Evolutionary conservation across 2,797 vertebrate genomes (phyloP), one percentile per base, ranked within the genome.

Genomic region (Balearica regulorum): DNA sequence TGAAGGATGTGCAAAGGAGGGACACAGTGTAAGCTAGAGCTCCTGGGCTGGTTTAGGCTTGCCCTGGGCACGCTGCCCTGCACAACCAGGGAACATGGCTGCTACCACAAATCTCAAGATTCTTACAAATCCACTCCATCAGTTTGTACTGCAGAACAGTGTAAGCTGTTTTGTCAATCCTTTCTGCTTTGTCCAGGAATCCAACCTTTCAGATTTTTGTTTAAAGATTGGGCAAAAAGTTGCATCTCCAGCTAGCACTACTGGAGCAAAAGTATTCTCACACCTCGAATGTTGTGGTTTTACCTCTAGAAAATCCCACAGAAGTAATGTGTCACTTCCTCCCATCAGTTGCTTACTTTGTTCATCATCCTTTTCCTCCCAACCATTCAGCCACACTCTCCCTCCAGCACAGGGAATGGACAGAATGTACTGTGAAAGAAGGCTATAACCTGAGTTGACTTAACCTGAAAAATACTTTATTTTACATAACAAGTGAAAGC

Each of bases 91-190:
- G 43, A 69, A 54, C 0, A 3, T 4, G 55, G 71, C 68, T 93
- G 68, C 68, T 53, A 1, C 41, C 39, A 62, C 54, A 78, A 19
- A 83, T 41, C 71, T 61, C 24, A 5, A 16, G 55, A 48, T 33
- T 68, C 49, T 78, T 2, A 44, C 64, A 91, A 83, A 66, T 26
- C 29, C 70, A 25, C 37, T 43, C 2, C 0, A 39, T 41, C 21
- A 12, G 19, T 71, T 48, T n/a, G 13, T 31, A 20, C 58, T n/a
- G 28, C 39, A 53, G 51, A 68, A 9, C 8, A 39, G 22, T 0
- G 0, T 15, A 13, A 41, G 18, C 0, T 0, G 0, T 48, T 53
- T 37, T 19, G 44, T 9, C 37, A 43, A 19, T 20, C 17, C 18
- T 9, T 72, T 46, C 49, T 68, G 57, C 65, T 75, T 37, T 11